Base-by-base conservation (phyloP, 1,140 invertebrate genomes). In the Araneus ventricosus region DNA sequence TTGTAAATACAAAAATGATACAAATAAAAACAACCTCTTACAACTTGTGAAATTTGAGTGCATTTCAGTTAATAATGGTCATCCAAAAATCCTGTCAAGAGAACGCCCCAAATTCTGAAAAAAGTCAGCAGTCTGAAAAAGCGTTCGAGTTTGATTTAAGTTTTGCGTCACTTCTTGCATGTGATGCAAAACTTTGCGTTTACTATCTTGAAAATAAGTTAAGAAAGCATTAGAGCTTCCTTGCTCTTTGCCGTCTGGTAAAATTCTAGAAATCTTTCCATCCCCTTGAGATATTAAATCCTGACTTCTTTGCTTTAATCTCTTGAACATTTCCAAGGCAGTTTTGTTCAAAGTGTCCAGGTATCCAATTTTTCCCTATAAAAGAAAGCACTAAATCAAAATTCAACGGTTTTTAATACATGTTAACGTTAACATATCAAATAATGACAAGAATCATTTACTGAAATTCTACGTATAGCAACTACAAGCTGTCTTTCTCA, bases 271-370 rank as follows among this genome's bases (percentile, higher is more conserved):
- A 8, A 27, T 30, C 27, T 20, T 52, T 57, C 24, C 39, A 37
- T 57, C 34, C 20, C 24, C 34, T 37, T 63, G 57, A 22, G 84
- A 61, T 30, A 34, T 70, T 39, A 88, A 70, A 41, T 10, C 41
- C 27, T 39, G 61, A 37, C 85, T 87, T 37, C 63, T 88, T 8
- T 75, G 63, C 30, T 88, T 88, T 63, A 88, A n/a, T 45, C 45
- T 88, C 3, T 88, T 63, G 63, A 87, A 61, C 52, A 87, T 61
- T 45, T 87, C 85, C 24, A 87, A 17, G 7, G 59, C 30, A 61
- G 85, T 87, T 61, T 87, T 87, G 34, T 87, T 87, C 22, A 87
- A 61, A 63, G 22, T 37, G 24, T 63, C 57, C 59, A 87, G 27
- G 57, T 87, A 61, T 87, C 85, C 57, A 24, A 87, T 59, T 37